Evolutionary conservation across 1,140 invertebrate species (phyloP).

Genomic region (Drosophila grimshawi): DNA sequence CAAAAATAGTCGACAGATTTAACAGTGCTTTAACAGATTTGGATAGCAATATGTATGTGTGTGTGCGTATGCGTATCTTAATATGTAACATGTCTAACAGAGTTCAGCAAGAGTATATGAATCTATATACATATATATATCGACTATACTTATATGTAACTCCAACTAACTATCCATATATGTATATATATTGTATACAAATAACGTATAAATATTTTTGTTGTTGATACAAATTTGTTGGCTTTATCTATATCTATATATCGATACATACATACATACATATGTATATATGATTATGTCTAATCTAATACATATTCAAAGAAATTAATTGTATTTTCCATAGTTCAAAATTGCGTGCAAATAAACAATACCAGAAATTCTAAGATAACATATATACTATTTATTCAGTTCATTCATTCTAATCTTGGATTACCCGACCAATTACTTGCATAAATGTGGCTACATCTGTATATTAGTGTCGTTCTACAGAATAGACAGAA

Average conservation of each 20-base stretch:
- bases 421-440: not conserved
- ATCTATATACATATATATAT: conserved; percentile 36
- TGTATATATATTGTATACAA: conserved; percentile 40
- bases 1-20: conserved; percentile 11
- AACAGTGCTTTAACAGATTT: conserved; percentile 11
- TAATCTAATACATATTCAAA: conserved; percentile 8
- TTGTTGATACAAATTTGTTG: conserved; percentile 46
- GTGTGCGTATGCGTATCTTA: conserved; percentile 15
- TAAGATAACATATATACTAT: not conserved
- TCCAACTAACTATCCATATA: conserved; percentile 43
- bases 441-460: no score
- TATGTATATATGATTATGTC: conserved; percentile 22
- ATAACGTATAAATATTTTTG: conserved; percentile 47
- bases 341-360: conserved; percentile 58
- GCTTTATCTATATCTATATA: conserved; percentile 46
- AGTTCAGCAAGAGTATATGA: conserved; percentile 32
- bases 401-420: not conserved
- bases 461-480: not conserved
- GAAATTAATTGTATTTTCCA: conserved; percentile 63
- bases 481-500: no score
- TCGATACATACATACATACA: conserved; percentile 18
- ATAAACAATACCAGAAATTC: conserved; percentile 31
- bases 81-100: conserved; percentile 23
- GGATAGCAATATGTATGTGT: conserved; percentile 62
- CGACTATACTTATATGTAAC: conserved; percentile 24